Evolutionary conservation across 2,113 vertebrate genomes (phyloP), one percentile per base, ranked within the genome.

Genomic region (Promerops cafer): DNA sequence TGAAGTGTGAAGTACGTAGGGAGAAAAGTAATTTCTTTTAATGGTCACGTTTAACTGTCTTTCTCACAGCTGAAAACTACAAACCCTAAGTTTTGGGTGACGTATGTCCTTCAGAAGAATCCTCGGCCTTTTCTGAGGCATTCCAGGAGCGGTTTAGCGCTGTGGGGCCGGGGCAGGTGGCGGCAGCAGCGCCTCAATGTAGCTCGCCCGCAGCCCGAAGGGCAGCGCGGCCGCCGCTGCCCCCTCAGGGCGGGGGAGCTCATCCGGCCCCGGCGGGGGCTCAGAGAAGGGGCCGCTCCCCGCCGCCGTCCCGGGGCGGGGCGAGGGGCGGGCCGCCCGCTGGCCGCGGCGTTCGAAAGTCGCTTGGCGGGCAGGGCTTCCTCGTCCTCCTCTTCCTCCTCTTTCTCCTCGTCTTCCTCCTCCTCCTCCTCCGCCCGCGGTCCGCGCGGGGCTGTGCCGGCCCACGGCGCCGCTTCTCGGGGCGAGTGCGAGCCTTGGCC

Each of bases 351-450:
- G 7, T 87, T 94, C 77, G 59, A 91, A 94, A 76, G 1, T 57
- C n/a, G 47, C 11, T 35, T 2, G 52, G 82, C 47, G 44, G 37
- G 22, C 1, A 2, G 2, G 1, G 8, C 10, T 8, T 27, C 4
- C 3, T 11, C 2, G 2, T 4, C 2, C 5, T 4, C 1, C 1
- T 9, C 12, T 2, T 16, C 7, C 3, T 15, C 23, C 4, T 40
- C 2, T 6, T 23, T 6, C 1, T 13, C 33, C 1, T 3, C 0
- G 0, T 33, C 2, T 0, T 24, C 37, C 1, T 28, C 15, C 3
- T 31, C 49, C 5, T 2, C 0, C 1, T 20, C 2, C 2, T 9
- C 13, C 1, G 22, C 13, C 7, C 33, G 5, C 4, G 37, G 3
- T 13, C 20, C 2, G 15, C 16, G 11, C 7, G 24, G 13, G 35